phyloP scores from a whole-genome alignment of 2,113 vertebrate genomes.

The Cyphomyrus discorhynchus region DNA sequence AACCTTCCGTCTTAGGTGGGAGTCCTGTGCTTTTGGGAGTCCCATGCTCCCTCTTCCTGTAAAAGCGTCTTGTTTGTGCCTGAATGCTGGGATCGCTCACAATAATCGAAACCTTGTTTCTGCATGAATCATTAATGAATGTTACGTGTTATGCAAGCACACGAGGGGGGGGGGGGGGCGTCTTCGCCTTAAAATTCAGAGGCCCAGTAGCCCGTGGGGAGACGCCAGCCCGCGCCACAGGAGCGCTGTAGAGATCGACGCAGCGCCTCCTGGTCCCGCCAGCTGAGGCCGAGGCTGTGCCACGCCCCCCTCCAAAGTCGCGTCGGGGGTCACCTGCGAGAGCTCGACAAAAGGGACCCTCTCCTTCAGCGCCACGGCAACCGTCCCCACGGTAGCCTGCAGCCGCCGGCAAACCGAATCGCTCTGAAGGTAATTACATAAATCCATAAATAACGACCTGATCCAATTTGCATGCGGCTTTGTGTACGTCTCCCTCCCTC shows the following conservation, averaged over 20 bases:
- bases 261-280: too few relatives aligned
- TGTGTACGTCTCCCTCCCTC: background rate
- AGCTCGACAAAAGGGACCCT: background rate
- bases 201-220: background rate
- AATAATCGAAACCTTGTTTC: background rate
- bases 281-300: background rate
- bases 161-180: background rate
- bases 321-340: background rate
- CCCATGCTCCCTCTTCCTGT: background rate
- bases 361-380: background rate
- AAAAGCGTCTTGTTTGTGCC: background rate
- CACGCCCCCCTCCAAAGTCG: background rate
- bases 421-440: slow-evolving; percentile 5
- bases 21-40: background rate
- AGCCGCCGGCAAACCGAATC: background rate
- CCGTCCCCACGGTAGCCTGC: background rate
- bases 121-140: background rate
- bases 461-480: slow-evolving; percentile 16
- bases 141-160: background rate
- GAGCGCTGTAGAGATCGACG: background rate
- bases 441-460: slow-evolving; percentile 16
- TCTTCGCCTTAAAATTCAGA: background rate
- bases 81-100: background rate
- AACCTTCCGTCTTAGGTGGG: background rate
- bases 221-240: background rate